Evolutionary conservation across 2,797 vertebrate species (phyloP).

Genomic region (Hylomyscus alleni): DNA sequence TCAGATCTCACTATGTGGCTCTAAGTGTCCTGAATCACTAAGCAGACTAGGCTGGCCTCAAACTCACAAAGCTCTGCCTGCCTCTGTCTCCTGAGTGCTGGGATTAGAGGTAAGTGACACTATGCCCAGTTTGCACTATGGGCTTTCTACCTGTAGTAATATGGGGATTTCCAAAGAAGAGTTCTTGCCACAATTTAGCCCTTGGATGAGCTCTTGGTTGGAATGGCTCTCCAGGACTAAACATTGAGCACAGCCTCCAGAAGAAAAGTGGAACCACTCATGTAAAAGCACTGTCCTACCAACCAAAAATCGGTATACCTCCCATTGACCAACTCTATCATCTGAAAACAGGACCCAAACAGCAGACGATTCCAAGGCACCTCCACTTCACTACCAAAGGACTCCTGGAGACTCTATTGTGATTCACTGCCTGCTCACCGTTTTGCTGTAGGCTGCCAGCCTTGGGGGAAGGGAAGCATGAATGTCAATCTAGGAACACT

Average conservation of each 20-base stretch:
- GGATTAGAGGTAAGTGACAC: background rate
- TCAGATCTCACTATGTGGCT: background rate
- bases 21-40: background rate
- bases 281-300: background rate
- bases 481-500: constrained; percentile 45
- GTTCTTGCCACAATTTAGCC: background rate
- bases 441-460: constrained; percentile 45
- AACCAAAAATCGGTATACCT: background rate
- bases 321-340: background rate
- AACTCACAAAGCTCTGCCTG: background rate
- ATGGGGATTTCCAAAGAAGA: constrained; percentile 41
- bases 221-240: constrained; percentile 25
- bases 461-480: background rate
- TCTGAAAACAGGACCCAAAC: background rate
- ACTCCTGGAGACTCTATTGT: constrained; percentile 30
- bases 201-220: background rate
- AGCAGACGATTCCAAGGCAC: constrained; percentile 31
- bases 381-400: constrained; percentile 40
- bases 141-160: constrained; percentile 41
- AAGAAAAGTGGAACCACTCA: background rate
- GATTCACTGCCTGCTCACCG: background rate
- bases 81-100: background rate
- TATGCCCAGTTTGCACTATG: background rate
- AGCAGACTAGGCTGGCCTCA: background rate
- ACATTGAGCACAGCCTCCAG: constrained; percentile 4